A percentile compares a stretch with the other conserved stretches of the same genome.
phyloP scores from a whole-genome alignment of 2,113 vertebrate species.

The Castor canadensis region DNA sequence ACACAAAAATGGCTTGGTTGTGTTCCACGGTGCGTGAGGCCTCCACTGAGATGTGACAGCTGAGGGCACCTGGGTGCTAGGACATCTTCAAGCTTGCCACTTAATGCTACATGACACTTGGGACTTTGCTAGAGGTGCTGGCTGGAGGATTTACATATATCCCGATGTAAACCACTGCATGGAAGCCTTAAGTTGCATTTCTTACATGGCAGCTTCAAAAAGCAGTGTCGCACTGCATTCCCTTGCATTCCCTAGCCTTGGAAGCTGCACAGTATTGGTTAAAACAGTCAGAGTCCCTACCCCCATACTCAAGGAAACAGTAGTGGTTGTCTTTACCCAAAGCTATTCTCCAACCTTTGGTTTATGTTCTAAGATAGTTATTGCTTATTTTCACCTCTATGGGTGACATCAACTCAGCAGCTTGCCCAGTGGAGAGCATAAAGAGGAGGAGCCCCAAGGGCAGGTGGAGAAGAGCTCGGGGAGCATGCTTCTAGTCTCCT shows the following conservation, averaged over 20 bases:
- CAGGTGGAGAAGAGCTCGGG: neutral
- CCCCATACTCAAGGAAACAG: neutral
- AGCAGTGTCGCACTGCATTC: neutral
- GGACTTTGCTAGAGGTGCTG: neutral
- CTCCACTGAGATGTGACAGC: neutral
- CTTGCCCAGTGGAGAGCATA: neutral
- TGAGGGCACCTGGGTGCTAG: neutral
- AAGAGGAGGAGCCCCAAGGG: neutral
- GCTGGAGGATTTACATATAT: neutral
- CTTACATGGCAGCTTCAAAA: neutral
- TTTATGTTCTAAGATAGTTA: neutral
- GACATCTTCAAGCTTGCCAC: neutral
- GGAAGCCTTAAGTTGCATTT: neutral
- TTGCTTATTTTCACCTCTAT: neutral
- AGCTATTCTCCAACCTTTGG: neutral
- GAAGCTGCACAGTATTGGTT: neutral
- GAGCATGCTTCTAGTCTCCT: neutral
- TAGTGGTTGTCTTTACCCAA: neutral
- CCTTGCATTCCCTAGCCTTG: neutral
- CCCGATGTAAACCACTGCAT: neutral
- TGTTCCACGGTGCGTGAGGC: neutral
- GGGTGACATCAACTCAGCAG: neutral
- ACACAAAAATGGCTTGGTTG: neutral
- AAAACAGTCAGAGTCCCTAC: neutral
- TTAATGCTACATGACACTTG: neutral